Conservation (phyloP, 2,113 vertebrate genomes). For the Alces alces region DNA sequence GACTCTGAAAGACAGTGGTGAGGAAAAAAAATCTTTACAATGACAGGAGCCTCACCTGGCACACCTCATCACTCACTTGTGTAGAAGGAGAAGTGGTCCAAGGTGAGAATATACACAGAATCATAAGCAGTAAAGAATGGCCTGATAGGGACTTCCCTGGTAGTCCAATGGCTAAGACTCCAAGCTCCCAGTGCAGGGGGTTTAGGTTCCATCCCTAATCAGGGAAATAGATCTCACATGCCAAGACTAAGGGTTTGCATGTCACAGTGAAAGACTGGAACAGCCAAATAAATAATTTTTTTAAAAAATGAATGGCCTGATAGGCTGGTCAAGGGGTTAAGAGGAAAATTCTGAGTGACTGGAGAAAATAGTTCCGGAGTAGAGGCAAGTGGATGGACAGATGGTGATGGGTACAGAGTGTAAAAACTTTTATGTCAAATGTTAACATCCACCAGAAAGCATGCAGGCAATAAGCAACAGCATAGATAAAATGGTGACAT, state of each 20-base stretch:
- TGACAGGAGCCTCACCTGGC: neutral
- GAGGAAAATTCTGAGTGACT: neutral
- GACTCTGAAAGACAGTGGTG: neutral
- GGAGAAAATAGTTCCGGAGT: neutral
- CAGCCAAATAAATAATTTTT: neutral
- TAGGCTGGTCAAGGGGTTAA: neutral
- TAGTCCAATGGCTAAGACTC: neutral
- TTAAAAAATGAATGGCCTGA: neutral
- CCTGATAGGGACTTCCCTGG: neutral
- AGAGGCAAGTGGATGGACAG: neutral
- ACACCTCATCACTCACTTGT: neutral
- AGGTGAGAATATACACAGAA: neutral
- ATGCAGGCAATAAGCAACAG: neutral
- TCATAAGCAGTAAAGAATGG: neutral
- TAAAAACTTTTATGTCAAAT: neutral
- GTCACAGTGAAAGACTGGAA: neutral
- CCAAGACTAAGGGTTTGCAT: neutral
- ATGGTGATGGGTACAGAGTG: neutral
- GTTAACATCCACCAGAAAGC: neutral
- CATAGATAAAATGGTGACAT: neutral
- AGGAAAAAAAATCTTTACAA: neutral
- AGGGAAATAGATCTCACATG: neutral
- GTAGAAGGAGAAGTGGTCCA: neutral
- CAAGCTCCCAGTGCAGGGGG: neutral
- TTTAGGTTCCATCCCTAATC: neutral